Base-by-base conservation (phyloP, 92 coral and sea anemone species). In the Epizoanthus ramosus region DNA sequence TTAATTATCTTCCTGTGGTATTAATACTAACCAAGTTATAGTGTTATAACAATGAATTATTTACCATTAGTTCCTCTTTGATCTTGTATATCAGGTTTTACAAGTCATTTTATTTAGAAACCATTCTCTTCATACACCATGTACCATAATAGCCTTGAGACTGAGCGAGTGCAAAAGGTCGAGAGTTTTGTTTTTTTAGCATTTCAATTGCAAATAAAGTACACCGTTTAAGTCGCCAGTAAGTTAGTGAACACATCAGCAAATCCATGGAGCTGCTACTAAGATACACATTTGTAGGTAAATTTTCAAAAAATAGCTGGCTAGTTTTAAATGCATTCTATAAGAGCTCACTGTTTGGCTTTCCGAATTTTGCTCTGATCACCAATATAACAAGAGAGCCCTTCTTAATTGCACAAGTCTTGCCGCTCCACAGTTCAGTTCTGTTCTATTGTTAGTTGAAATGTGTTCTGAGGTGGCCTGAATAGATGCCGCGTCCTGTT, bases 101-200 rank as follows among this genome's bases (percentile, higher is more conserved):
- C 1, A 67, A 24, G n/a, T 41, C 17, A 17, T 15, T 50, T 67
- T n/a, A n/a, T 31, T 66, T 66, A 66, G 45, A 66, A 75, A 28
- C 47, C 8, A 15, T 2, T 1, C 9, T 23, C 37, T 23, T 23
- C 56, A 1, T 33, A 31, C 80, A 53, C 68, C 39, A 15, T 28
- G 31, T 68, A 66, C 68, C 60, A 22, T 18, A 53, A 13, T 77
- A n/a, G 47, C 2, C 35, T 63, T 65, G 67, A 41, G 71, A 77
- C 57, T 77, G 71, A 52, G 14, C 13, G 6, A 77, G 82, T 61
- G 57, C 82, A 77, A 77, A 17, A 61, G 82, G 82, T 77, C 82
- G 82, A 77, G 68, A 37, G 56, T 33, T 39, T 77, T 37, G 70
- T 77, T 77, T 77, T 60, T 45, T 21, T 45, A 41, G 50, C 71